These are phyloP conservation scores for Xyliphius kryptos DNA, from an alignment of 2,113 vertebrate genomes.

Conservation along the genomic window DNA sequence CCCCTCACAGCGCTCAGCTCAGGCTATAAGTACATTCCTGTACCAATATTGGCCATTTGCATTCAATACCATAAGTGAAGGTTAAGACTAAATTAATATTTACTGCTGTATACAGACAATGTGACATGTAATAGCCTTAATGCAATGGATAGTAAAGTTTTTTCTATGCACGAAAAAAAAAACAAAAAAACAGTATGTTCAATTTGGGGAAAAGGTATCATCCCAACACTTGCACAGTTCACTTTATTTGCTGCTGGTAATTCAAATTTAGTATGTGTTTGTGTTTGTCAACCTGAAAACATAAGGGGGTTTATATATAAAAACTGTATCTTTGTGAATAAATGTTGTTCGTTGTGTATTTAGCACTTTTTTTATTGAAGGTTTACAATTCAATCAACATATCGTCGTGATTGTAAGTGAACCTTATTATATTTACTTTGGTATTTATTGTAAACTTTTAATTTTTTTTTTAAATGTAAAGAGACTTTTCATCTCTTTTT, in stretches of 20 bases:
- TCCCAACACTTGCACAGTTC: conserved; percentile 19
- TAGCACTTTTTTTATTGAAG: conserved; percentile 32
- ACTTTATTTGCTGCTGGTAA: conserved; percentile 28
- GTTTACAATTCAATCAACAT: conserved; percentile 32
- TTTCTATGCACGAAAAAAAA: conserved; percentile 34
- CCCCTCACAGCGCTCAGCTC: conserved; percentile 16
- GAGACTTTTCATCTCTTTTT: conserved; percentile 34
- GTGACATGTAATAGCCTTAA: conserved; percentile 16
- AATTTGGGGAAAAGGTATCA: conserved; percentile 24
- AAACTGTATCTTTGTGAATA: conserved; percentile 26
- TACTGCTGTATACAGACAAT: conserved; percentile 19
- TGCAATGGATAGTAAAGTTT: conserved; percentile 23
- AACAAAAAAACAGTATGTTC: conserved; percentile 13
- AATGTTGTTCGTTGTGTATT: conserved; percentile 46
- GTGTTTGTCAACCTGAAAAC: conserved; percentile 2
- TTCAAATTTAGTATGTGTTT: neutral
- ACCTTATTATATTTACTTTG: conserved; percentile 21
- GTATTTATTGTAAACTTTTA: conserved; percentile 10
- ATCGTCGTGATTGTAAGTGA: conserved; percentile 34
- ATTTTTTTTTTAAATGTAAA: conserved; percentile 3
- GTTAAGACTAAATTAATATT: neutral
- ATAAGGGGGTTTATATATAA: conserved; percentile 9
- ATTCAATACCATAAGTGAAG: neutral
- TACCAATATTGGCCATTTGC: neutral
- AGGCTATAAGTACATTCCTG: conserved; percentile 2